Conservation (phyloP, 2,113 vertebrate species). For the Chaetodon auriga region DNA sequence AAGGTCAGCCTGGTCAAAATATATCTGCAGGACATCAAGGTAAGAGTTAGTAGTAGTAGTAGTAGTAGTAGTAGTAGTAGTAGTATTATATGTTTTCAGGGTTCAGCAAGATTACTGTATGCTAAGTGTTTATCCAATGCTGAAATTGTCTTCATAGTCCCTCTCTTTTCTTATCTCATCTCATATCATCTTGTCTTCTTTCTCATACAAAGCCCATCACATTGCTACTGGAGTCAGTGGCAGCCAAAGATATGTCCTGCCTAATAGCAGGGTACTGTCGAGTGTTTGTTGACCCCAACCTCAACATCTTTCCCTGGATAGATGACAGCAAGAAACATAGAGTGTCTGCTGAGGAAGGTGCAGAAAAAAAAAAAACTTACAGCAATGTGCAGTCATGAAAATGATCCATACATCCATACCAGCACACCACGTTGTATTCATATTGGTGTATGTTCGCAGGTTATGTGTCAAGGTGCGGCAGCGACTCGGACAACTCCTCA, state of each 20-base stretch:
- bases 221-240: conserved; percentile 91
- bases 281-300: conserved; percentile 87
- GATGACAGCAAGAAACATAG: conserved; percentile 85
- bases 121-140: background rate
- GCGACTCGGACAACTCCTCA: conserved; percentile 93
- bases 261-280: conserved; percentile 92
- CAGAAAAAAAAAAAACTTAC: conserved; percentile 11
- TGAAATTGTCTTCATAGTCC: background rate
- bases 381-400: background rate
- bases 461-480: conserved; percentile 92
- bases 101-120: background rate
- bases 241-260: conserved; percentile 95
- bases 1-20: conserved; percentile 95
- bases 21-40: conserved; percentile 97
- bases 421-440: background rate
- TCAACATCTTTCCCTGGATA: conserved; percentile 90
- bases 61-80: too few relatives aligned
- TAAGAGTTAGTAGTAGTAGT: too few relatives aligned
- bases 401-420: background rate
- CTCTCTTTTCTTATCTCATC: conserved; percentile 7
- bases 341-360: conserved; percentile 95
- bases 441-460: conserved; percentile 80
- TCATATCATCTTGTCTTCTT: conserved; percentile 19
- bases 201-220: conserved; percentile 88
- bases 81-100: too few relatives aligned